Evolutionary conservation across 2,797 vertebrate species (phyloP), one percentile per base, ranked within the genome.

Genomic region (Vultur gryphus): DNA sequence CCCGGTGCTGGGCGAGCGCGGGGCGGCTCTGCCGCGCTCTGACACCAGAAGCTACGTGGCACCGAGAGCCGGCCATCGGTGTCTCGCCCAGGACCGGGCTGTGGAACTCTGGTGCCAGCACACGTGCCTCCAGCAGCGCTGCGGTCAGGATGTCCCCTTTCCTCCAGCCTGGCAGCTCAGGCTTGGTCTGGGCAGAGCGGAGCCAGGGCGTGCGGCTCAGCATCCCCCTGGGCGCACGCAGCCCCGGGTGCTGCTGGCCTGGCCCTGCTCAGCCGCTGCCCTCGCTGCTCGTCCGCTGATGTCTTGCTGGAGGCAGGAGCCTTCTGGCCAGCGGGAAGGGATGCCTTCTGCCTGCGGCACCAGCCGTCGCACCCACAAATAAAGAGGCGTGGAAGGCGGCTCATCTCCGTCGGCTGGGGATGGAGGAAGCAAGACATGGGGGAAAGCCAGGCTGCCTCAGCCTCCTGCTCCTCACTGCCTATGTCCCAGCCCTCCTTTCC

Each of bases 311-410:
- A 58, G 66, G 19, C 46, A 35, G 16, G n/a, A 71, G 13, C 49
- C 49, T 57, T 13, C 37, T 11, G 35, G 33, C 19, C 41, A 16
- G 28, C 2, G 2, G 44, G 13, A 51, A 11, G 37, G 28, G 52
- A 31, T 18, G 21, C 19, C 14, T 31, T 43, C 54, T 37, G 37
- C 43, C 75, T 11, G n/a, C 24, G 15, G 70, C 70, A 28, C 35
- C 8, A 0, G 15, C 51, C 24, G 0, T 16, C 1, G 1, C 9
- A 8, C 19, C 57, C 52, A 7, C 35, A 24, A 23, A 24, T 13
- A 26, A 15, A 7, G 44, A 23, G 54, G 8, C 0, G 3, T 5
- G 37, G 16, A n/a, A 61, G 17, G 66, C 26, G 10, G 39, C 31
- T 59, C 61, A 1, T 9, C 17, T n/a, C 35, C 35, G 2, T 7